These are phyloP conservation scores for Scrobipalpa atriplicella DNA, from an alignment of 2,888 invertebrate genomes.

Conservation along the genomic window DNA sequence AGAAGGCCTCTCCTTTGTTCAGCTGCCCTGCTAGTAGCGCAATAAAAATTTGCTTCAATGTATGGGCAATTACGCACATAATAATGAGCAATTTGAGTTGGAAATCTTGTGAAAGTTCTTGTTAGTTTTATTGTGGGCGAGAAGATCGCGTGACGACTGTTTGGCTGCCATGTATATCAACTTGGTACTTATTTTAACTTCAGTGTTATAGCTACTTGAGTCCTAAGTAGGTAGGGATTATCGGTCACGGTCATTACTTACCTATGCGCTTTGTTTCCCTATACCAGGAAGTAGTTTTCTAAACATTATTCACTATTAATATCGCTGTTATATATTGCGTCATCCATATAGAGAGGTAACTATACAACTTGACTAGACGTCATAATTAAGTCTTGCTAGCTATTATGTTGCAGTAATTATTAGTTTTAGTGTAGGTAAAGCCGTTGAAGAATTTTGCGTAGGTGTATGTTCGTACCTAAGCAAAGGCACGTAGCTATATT, in stretches of 20 bases:
- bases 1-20: constrained; percentile 70
- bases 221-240: constrained; percentile 25
- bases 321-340: constrained; percentile 42
- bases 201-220: neutral
- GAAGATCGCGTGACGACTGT: constrained; percentile 17
- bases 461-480: constrained; percentile 15
- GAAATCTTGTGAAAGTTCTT: constrained; percentile 53
- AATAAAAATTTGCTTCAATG: constrained; percentile 53
- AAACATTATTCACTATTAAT: constrained; percentile 49
- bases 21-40: constrained; percentile 61
- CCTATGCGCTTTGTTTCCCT: constrained; percentile 44
- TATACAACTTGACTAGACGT: constrained; percentile 31
- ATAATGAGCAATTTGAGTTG: constrained; percentile 61
- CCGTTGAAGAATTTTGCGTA: constrained; percentile 22
- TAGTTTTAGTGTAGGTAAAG: constrained; percentile 15
- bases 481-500: constrained; percentile 8
- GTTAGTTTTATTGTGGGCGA: constrained; percentile 21
- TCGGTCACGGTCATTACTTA: constrained; percentile 46
- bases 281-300: constrained; percentile 54
- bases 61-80: constrained; percentile 58
- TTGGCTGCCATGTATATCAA: neutral
- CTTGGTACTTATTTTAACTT: neutral
- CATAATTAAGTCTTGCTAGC: constrained; percentile 23
- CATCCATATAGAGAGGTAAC: constrained; percentile 36
- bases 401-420: constrained; percentile 16